Percentiles rank a stretch among this genome's conserved stretches.
phyloP scores from a whole-genome alignment of 2,113 vertebrate genomes.

The Mustela lutreola region DNA sequence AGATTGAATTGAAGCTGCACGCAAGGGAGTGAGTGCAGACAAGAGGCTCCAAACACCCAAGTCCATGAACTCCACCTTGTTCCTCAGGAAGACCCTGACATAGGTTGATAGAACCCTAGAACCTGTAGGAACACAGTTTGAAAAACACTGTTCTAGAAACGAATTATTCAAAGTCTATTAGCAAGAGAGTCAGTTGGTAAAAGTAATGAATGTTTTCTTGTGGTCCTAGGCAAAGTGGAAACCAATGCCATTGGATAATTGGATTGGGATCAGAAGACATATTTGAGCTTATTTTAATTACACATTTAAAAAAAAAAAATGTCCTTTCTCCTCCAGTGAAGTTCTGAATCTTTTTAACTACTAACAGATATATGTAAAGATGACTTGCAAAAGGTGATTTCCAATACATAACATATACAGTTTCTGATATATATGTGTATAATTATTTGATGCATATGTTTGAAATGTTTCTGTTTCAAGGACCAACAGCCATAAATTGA shows the following conservation, averaged over 20 bases:
- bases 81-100: neutral
- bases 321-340: conserved; percentile 48
- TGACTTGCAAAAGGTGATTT: conserved; percentile 18
- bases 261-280: conserved; percentile 17
- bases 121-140: neutral
- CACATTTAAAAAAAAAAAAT: conserved; percentile 39
- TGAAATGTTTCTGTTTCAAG: conserved; percentile 75
- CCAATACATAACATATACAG: conserved; percentile 34
- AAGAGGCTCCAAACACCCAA: neutral
- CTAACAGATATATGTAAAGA: conserved; percentile 48
- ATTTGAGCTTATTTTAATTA: conserved; percentile 19
- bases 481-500: conserved; percentile 54
- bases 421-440: conserved; percentile 33
- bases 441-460: conserved; percentile 66
- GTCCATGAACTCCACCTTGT: accelerated
- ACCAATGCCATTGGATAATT: neutral
- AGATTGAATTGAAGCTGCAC: neutral
- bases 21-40: neutral
- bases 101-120: neutral
- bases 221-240: conserved; percentile 14
- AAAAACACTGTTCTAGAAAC: neutral
- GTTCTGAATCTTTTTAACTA: conserved; percentile 49
- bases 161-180: neutral
- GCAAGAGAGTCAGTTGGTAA: neutral
- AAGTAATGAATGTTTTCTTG: conserved; percentile 11